Evolutionary conservation across 2,888 invertebrate species (phyloP).

Genomic region (Sturmia bella): DNA sequence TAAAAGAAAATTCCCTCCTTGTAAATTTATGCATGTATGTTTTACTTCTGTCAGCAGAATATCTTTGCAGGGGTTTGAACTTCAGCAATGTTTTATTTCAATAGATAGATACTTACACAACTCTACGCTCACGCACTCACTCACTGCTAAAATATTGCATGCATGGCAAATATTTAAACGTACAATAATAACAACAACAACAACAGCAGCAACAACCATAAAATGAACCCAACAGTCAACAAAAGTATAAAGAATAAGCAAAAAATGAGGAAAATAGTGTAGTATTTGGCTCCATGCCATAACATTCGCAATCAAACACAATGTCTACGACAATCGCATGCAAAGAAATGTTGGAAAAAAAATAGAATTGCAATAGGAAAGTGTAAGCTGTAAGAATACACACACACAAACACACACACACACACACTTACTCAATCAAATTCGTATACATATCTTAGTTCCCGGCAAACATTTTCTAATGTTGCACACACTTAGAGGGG

Average conservation of each 20-base stretch:
- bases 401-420: background rate
- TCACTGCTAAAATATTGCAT: slow-evolving; percentile 28
- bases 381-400: background rate
- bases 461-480: no score
- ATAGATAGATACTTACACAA: slow-evolving; percentile 11
- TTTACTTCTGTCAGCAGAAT: background rate
- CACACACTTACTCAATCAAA: background rate
- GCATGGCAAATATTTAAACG: slow-evolving; percentile 20
- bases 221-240: slow-evolving; percentile 36
- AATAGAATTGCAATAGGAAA: slow-evolving; percentile 7
- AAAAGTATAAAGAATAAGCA: slow-evolving; percentile 19
- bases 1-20: background rate
- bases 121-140: slow-evolving; percentile 50
- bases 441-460: background rate
- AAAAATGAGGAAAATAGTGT: slow-evolving; percentile 20
- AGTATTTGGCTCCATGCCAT: slow-evolving; percentile 58
- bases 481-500: no score
- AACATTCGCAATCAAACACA: slow-evolving; percentile 34
- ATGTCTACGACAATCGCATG: slow-evolving; percentile 11
- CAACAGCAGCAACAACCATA: background rate
- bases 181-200: slow-evolving; percentile 7
- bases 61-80: slow-evolving; percentile 10
- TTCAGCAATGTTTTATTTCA: no score
- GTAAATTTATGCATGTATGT: background rate
- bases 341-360: slow-evolving; percentile 21